phyloP scores from a whole-genome alignment of 1,140 invertebrate species.

The Euura saliciscinereae region DNA sequence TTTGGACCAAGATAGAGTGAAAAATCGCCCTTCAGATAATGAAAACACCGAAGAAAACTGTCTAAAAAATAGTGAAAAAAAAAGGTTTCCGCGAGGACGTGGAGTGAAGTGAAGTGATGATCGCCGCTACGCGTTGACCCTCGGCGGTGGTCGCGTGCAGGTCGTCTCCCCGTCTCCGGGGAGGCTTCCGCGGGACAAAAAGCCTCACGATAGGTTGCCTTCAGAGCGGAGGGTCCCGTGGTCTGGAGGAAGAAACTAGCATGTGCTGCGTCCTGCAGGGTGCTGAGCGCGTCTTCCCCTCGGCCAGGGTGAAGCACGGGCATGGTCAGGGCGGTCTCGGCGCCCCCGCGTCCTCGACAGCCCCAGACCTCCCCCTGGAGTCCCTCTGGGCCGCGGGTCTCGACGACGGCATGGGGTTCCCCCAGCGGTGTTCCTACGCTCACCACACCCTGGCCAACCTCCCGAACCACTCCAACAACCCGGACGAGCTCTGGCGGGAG shows the following conservation, averaged over 20 bases:
- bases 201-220: constrained; percentile 54
- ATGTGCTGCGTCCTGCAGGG: constrained; percentile 53
- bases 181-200: constrained; percentile 36
- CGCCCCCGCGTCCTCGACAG: constrained; percentile 26
- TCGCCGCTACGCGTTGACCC: too few species aligned
- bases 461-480: constrained; percentile 24
- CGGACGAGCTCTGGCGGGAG: constrained; percentile 45
- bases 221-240: constrained; percentile 48
- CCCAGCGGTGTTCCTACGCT: constrained; percentile 47
- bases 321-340: constrained; percentile 27
- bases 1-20: too few species aligned
- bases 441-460: constrained; percentile 37
- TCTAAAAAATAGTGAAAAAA: too few species aligned
- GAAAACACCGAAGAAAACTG: too few species aligned
- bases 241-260: constrained; percentile 36
- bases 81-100: too few species aligned
- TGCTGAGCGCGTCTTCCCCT: constrained; percentile 50
- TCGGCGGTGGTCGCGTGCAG: too few species aligned
- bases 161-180: constrained; percentile 24
- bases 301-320: constrained; percentile 39
- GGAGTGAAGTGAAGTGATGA: too few species aligned
- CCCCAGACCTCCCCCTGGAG: constrained; percentile 47
- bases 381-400: constrained; percentile 52
- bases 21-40: too few species aligned
- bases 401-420: constrained; percentile 52